Conservation (phyloP, 2,113 vertebrate genomes). For the Mesitornis unicolor region DNA sequence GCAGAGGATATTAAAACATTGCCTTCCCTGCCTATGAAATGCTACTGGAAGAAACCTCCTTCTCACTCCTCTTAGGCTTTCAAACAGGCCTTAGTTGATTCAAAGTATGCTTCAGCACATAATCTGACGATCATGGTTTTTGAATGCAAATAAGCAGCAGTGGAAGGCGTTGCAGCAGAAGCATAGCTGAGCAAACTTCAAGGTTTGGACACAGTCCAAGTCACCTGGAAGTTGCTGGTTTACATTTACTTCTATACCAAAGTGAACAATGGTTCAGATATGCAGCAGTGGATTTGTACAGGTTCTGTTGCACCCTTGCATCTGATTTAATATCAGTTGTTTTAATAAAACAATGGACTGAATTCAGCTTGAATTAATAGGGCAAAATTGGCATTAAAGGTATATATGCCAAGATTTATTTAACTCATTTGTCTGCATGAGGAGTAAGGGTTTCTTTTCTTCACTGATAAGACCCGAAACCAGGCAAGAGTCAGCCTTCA, state of each 20-base stretch:
- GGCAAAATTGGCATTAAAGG: not conserved
- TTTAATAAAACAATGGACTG: not conserved
- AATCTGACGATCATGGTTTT: not conserved
- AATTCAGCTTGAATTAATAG: not conserved
- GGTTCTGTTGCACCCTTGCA: not conserved
- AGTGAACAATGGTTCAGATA: not conserved
- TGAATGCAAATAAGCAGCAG: not conserved
- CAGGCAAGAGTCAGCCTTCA: not conserved
- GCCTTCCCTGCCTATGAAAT: not conserved
- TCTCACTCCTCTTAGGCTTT: not conserved
- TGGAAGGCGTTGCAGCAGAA: not conserved
- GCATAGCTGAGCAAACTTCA: not conserved
- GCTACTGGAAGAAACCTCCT: not conserved
- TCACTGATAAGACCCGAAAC: not conserved
- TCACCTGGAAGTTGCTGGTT: not conserved
- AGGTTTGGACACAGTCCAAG: not conserved
- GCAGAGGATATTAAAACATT: not conserved
- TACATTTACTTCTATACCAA: not conserved
- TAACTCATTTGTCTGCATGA: not conserved
- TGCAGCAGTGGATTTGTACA: accelerated
- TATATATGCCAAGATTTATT: not conserved
- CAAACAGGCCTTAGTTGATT: not conserved
- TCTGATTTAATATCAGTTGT: not conserved
- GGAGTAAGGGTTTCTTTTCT: not conserved
- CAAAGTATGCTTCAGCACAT: not conserved